phyloP scores from a whole-genome alignment of 2,888 invertebrate species.

The Drosophila meridionalis region DNA sequence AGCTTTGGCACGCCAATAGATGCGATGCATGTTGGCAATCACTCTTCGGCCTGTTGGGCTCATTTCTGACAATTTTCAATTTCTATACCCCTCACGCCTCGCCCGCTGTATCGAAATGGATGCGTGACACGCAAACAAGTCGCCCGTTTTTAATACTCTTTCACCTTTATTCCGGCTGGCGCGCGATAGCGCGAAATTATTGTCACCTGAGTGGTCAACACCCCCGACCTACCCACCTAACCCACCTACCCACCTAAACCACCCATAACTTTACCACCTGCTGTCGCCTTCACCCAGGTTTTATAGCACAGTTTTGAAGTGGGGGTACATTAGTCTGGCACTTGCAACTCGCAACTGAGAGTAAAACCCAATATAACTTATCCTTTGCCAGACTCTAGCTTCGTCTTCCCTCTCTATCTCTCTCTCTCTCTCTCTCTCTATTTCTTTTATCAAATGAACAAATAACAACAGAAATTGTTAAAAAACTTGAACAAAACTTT shows the following conservation, averaged over 20 bases:
- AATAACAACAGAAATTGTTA: conserved; percentile 2
- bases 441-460: conserved; percentile 6
- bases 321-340: conserved; percentile 9
- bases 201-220: conserved; percentile 61
- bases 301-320: conserved; percentile 1
- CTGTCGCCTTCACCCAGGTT: not conserved
- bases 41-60: conserved; percentile 58
- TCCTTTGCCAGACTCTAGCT: conserved; percentile 2
- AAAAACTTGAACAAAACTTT: conserved; percentile 7
- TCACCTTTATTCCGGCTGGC: not conserved
- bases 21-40: conserved; percentile 76
- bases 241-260: not conserved
- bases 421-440: too few relatives aligned
- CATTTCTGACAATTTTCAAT: conserved; percentile 66
- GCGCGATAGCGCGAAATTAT: conserved; percentile 64
- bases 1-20: conserved; percentile 66
- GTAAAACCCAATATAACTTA: conserved; percentile 17
- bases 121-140: conserved; percentile 59
- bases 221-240: not conserved
- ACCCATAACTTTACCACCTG: not conserved
- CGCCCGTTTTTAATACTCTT: conserved; percentile 26
- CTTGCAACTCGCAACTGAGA: conserved; percentile 17
- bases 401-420: not conserved
- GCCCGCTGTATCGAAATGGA: conserved; percentile 47
- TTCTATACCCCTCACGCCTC: conserved; percentile 16